phyloP scores from a whole-genome alignment of 2,797 vertebrate species.

The Petrocephalus sullivani region DNA sequence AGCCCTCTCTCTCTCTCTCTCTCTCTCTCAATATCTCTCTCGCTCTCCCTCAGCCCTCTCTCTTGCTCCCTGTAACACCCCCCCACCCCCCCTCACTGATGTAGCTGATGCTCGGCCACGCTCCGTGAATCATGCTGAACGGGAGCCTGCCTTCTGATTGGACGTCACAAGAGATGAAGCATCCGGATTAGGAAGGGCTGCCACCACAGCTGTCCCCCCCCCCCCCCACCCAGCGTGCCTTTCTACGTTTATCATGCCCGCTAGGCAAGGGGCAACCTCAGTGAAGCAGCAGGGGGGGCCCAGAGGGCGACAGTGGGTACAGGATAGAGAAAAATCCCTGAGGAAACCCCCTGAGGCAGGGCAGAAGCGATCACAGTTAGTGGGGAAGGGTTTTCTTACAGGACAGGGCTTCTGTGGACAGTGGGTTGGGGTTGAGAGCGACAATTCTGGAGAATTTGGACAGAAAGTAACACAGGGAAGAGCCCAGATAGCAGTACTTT shows the following conservation, averaged over 20 bases:
- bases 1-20: conserved; percentile 18
- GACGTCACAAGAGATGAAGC: neutral
- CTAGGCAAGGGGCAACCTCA: neutral
- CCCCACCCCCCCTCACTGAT: neutral
- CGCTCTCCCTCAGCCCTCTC: conserved; percentile 25
- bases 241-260: neutral
- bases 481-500: neutral
- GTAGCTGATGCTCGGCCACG: conserved; percentile 19
- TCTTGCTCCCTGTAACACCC: conserved; percentile 20
- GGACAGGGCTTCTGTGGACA: neutral
- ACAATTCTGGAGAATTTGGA: neutral
- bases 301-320: neutral
- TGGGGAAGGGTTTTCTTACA: neutral
- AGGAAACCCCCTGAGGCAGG: neutral
- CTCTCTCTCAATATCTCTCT: conserved; percentile 33
- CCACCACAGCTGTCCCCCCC: neutral
- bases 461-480: neutral
- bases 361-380: neutral
- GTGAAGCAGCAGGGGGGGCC: neutral
- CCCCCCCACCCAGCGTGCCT: neutral
- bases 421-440: neutral
- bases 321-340: neutral
- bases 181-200: neutral
- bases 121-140: conserved; percentile 9
- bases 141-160: conserved; percentile 2